These are phyloP conservation scores for Lasiommata megera DNA, from an alignment of 2,888 invertebrate genomes.

Conservation along the genomic window DNA sequence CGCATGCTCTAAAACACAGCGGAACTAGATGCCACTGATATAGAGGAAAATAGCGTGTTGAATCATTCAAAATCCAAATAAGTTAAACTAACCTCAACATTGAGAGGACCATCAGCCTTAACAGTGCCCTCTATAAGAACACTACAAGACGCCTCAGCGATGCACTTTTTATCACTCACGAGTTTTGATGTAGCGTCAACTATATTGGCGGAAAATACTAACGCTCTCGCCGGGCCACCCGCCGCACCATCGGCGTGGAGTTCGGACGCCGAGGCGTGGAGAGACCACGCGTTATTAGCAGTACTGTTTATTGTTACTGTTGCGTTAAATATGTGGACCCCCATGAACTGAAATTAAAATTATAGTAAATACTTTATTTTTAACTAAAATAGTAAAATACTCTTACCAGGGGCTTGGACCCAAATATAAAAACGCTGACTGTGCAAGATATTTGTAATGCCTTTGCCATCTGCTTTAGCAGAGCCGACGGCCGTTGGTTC, in stretches of 20 bases:
- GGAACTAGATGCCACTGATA: too few species aligned
- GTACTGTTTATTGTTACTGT: conserved; percentile 65
- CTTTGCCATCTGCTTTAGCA: too few species aligned
- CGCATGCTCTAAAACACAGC: too few species aligned
- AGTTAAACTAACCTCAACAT: conserved; percentile 84
- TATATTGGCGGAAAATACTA: conserved; percentile 87
- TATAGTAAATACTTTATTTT: neutral
- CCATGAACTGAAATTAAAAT: conserved; percentile 86
- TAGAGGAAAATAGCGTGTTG: too few species aligned
- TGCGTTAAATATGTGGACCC: conserved; percentile 89
- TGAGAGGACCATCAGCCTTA: conserved; percentile 91
- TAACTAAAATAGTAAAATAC: too few species aligned
- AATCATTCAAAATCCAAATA: neutral
- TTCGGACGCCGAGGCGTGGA: conserved; percentile 86
- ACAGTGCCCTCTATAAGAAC: conserved; percentile 88
- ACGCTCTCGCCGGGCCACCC: conserved; percentile 83
- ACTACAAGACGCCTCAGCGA: conserved; percentile 88
- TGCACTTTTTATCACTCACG: conserved; percentile 77
- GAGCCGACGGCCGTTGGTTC: too few species aligned
- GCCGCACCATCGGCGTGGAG: conserved; percentile 88
- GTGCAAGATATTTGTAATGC: too few species aligned
- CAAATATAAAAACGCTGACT: too few species aligned
- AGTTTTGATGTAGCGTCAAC: conserved; percentile 84
- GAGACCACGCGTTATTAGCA: conserved; percentile 85
- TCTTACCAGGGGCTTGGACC: too few species aligned